These are phyloP conservation scores for Tragelaphus eurycerus DNA, from an alignment of 2,797 vertebrate genomes.

Conservation along the genomic window DNA sequence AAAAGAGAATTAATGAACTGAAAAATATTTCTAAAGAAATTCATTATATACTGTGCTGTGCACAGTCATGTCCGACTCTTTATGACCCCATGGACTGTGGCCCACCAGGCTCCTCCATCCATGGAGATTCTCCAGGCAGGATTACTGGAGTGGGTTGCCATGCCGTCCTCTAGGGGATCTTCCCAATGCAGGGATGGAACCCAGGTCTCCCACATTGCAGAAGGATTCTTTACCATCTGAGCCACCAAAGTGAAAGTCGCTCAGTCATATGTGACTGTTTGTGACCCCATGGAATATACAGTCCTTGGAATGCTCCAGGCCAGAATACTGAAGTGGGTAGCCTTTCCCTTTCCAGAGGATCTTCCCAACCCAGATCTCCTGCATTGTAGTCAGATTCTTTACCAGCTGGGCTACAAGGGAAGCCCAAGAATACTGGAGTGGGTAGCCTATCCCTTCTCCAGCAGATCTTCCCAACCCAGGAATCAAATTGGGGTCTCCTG, in stretches of 20 bases:
- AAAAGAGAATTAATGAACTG: background rate
- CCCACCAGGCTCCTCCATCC: background rate
- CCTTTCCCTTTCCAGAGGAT: too few species aligned
- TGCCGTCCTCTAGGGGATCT: background rate
- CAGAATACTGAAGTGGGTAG: background rate
- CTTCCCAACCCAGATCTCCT: too few species aligned
- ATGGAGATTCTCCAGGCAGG: background rate
- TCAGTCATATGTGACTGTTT: background rate
- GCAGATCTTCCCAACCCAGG: background rate
- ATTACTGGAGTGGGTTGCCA: background rate
- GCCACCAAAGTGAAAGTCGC: background rate
- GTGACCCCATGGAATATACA: background rate
- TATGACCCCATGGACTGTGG: background rate
- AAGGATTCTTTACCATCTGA: background rate
- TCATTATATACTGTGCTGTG: background rate
- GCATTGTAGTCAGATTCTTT: too few species aligned
- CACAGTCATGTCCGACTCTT: background rate
- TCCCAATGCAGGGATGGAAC: background rate
- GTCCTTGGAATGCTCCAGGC: background rate
- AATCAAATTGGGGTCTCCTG: background rate
- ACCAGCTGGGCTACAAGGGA: too few species aligned
- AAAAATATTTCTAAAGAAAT: background rate
- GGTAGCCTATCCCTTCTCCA: background rate
- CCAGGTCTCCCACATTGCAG: background rate
- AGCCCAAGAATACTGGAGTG: too few species aligned